Evolutionary conservation across 2,888 invertebrate species (phyloP).

Genomic region (Cantharis rufa): DNA sequence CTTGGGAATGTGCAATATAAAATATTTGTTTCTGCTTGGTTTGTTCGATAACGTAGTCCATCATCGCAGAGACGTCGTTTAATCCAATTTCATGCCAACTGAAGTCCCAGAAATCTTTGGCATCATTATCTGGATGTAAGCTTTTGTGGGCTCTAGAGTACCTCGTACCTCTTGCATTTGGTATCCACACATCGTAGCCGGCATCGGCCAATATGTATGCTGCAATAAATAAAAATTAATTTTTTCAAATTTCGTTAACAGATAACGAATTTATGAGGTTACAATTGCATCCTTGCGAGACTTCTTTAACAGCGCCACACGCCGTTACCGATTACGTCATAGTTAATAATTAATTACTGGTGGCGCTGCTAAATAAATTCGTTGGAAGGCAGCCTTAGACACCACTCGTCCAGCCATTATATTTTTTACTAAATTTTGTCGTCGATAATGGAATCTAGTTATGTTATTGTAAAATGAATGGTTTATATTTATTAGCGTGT

Average conservation of each 20-base stretch:
- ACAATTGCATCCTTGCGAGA: too few relatives aligned
- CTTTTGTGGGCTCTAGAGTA: conserved; percentile 60
- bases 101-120: conserved; percentile 38
- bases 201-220: conserved; percentile 57
- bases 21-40: conserved; percentile 55
- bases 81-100: conserved; percentile 82
- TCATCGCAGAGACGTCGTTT: conserved; percentile 76
- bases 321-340: too few relatives aligned
- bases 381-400: too few relatives aligned
- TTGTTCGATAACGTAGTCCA: conserved; percentile 66
- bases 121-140: conserved; percentile 25
- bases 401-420: too few relatives aligned
- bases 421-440: too few relatives aligned
- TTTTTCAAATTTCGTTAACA: not conserved
- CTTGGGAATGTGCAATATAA: conserved; percentile 62
- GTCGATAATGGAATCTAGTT: too few relatives aligned
- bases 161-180: conserved; percentile 64
- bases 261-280: too few relatives aligned
- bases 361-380: too few relatives aligned
- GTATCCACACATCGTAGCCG: conserved; percentile 61
- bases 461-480: too few relatives aligned
- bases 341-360: too few relatives aligned
- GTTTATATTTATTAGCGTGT: too few relatives aligned
- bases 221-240: conserved; percentile 38
- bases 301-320: too few relatives aligned